Evolutionary conservation across 1,140 invertebrate genomes (phyloP).

Genomic region (Myzus persicae): DNA sequence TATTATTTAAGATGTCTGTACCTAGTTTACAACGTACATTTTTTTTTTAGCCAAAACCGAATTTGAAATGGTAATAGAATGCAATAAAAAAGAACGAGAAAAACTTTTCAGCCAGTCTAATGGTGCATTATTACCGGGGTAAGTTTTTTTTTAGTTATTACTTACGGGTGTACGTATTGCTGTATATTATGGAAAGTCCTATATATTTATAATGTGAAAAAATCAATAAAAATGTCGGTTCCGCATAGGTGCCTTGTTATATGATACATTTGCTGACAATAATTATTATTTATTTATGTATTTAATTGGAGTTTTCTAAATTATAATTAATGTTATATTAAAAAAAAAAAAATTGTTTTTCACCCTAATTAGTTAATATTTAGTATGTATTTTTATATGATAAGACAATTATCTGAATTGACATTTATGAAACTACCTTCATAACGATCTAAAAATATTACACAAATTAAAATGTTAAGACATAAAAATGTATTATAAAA

Average conservation of each 20-base stretch:
- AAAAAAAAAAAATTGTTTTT: background rate
- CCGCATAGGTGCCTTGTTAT: background rate
- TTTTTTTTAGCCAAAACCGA: background rate
- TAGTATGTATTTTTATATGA: background rate
- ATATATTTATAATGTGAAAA: background rate
- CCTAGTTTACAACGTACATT: background rate
- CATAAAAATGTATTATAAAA: background rate
- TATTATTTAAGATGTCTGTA: background rate
- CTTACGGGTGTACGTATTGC: background rate
- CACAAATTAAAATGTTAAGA: background rate
- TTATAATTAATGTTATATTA: background rate
- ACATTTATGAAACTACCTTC: background rate
- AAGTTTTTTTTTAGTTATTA: slow-evolving; percentile 12
- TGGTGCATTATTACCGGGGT: slow-evolving; percentile 44
- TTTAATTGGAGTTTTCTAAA: background rate
- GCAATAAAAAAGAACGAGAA: slow-evolving; percentile 51
- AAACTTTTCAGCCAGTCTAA: slow-evolving; percentile 48
- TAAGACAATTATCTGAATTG: background rate
- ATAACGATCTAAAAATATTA: background rate
- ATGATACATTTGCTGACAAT: background rate
- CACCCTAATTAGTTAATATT: background rate
- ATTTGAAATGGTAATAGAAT: slow-evolving; percentile 54
- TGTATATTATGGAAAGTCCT: background rate
- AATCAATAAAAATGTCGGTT: slow-evolving; percentile 8
- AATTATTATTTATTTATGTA: background rate